Base-by-base conservation (phyloP, 2,797 vertebrate species). In the Moxostoma hubbsi region DNA sequence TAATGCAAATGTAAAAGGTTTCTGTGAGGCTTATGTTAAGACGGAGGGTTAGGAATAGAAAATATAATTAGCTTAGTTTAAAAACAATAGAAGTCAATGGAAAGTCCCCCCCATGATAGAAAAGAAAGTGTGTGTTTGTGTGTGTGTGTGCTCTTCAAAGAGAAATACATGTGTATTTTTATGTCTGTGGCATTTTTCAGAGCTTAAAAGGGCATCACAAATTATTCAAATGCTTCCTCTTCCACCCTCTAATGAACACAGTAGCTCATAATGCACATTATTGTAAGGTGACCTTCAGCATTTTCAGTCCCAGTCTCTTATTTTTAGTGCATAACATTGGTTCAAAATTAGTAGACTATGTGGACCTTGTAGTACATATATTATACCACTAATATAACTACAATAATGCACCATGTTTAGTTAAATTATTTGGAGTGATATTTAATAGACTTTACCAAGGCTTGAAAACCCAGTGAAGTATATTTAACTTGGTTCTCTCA, bases 261-360 rank as follows among this genome's bases (percentile, higher is more conserved):
- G 43, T 75, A 75, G 53, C 45, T 64, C 59, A 63, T 46, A 66
- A 55, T 54, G 50, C 53, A 67, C 1, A 24, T 53, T 72, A 68
- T 36, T 68, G 18, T 36, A 71, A 71, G 69, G 69, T 71, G 69
- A 72, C 69, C 69, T 72, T 72, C 69, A 72, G 43, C 54, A 58
- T 47, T 72, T 58, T 47, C 15, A 4, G 36, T 3, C 36, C 47
- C 7, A 8, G 5, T 58, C 7, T 58, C n/a, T 16, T 2, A 58
- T 15, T 11, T 76, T 3, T 16, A n/a, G 63, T 54, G 51, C 9
- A 6, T 18, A 9, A 46, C 61, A 13, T 46, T 9, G 15, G 45
- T 16, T 58, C 7, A 47, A 5, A 47, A 12, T 10, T 47, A 18
- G n/a, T n/a, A 43, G 50, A 43, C 18, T 4, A 72, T 72, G 18